Percentiles rank a stretch among this genome's conserved stretches.
Conservation (phyloP, 2,113 vertebrate species). For the Peucedramus taeniatus region DNA sequence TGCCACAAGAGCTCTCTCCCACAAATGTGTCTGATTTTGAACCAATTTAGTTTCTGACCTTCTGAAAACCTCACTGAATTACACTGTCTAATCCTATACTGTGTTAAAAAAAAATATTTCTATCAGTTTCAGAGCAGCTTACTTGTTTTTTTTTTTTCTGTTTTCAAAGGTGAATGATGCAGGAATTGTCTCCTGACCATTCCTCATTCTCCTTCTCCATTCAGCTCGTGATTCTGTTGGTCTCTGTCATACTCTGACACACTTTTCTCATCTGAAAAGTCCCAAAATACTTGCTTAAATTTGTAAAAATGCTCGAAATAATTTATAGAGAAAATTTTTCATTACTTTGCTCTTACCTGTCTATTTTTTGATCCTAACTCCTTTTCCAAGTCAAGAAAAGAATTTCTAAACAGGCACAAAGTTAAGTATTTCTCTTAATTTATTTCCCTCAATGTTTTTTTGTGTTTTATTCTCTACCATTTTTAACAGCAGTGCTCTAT, state of each 20-base stretch:
- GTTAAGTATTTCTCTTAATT: not conserved
- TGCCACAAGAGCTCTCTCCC: not conserved
- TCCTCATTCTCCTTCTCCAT: not conserved
- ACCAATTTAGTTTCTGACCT: not conserved
- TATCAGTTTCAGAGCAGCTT: not conserved
- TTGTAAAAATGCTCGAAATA: not conserved
- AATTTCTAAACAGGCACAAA: not conserved
- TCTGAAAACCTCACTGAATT: not conserved
- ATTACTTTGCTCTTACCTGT: not conserved
- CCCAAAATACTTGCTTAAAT: not conserved
- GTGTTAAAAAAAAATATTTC: not conserved
- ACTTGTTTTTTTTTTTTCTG: not conserved
- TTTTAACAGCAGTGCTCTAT: not conserved
- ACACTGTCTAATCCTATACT: not conserved
- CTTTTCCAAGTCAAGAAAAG: not conserved
- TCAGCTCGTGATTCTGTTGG: not conserved
- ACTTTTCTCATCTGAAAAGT: not conserved
- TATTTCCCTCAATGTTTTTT: not conserved
- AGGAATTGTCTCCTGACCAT: not conserved
- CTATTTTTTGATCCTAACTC: not conserved
- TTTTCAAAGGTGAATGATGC: not conserved
- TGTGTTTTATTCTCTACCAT: fast-evolving
- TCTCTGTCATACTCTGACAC: not conserved
- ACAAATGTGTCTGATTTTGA: not conserved
- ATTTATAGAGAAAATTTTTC: not conserved